A percentile compares a stretch with the other conserved stretches of the same genome.
Evolutionary conservation across 2,113 vertebrate genomes (phyloP).

Genomic region (Typhlomys cinereus): DNA sequence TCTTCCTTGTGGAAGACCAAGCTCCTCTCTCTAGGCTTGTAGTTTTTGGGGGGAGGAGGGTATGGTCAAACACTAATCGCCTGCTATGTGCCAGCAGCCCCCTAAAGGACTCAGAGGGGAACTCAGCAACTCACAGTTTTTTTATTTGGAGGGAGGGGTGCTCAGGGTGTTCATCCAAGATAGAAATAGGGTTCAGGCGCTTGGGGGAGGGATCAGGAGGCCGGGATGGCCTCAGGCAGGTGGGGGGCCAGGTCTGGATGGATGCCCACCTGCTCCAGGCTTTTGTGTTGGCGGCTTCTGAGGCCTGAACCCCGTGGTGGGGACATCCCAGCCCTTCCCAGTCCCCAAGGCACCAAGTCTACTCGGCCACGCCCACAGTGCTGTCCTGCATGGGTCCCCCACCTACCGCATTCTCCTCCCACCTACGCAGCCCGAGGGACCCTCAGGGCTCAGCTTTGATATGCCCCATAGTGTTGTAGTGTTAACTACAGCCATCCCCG

Average conservation of each 20-base stretch:
- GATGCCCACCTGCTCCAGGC: neutral
- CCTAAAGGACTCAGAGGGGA: neutral
- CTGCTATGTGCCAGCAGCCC: too few species aligned
- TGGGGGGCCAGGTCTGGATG: neutral
- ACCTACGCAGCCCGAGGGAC: neutral
- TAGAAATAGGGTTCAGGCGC: too few species aligned
- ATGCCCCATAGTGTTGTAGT: too few species aligned
- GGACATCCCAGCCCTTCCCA: neutral
- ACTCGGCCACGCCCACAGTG: neutral
- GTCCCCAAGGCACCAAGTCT: conserved; percentile 59
- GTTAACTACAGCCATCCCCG: neutral
- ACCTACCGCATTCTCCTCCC: neutral
- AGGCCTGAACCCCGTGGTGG: neutral
- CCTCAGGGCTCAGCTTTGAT: neutral
- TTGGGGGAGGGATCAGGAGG: too few species aligned
- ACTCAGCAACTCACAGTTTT: neutral
- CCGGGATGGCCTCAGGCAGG: too few species aligned
- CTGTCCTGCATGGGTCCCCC: neutral
- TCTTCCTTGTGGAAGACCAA: too few species aligned
- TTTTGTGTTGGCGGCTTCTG: neutral
- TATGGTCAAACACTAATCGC: fast-evolving
- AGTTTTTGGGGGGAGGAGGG: too few species aligned
- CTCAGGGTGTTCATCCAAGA: too few species aligned
- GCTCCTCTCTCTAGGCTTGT: fast-evolving
- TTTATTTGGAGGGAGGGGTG: too few species aligned